Evolutionary conservation across 2,797 vertebrate genomes (phyloP).

Genomic region (Nyctibius grandis): DNA sequence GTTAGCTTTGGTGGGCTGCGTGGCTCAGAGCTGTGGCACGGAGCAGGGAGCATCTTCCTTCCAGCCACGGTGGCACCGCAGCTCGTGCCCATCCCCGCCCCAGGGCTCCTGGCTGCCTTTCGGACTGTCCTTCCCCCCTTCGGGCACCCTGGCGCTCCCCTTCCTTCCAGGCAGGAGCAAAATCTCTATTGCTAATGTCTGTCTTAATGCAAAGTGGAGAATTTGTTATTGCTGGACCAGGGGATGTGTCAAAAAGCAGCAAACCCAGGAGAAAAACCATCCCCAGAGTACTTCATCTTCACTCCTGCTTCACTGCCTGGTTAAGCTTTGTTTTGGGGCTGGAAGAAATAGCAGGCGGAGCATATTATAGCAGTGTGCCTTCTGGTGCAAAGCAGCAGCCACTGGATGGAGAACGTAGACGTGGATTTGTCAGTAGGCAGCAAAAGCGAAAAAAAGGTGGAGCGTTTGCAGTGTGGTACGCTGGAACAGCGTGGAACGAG

Average conservation of each 20-base stretch:
- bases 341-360: not conserved
- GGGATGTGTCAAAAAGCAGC: not conserved
- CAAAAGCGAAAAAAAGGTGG: not conserved
- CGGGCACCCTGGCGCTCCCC: accelerated
- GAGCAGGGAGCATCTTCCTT: not conserved
- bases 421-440: not conserved
- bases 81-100: not conserved
- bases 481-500: accelerated
- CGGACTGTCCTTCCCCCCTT: not conserved
- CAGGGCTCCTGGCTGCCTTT: not conserved
- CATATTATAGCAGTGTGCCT: not conserved
- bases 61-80: accelerated
- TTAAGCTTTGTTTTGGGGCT: not conserved
- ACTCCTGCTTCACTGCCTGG: not conserved
- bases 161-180: not conserved
- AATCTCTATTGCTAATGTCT: not conserved
- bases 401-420: not conserved
- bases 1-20: not conserved
- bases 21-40: not conserved
- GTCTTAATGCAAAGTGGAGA: not conserved
- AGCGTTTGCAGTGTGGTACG: not conserved
- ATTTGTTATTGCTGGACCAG: not conserved
- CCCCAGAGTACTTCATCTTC: not conserved
- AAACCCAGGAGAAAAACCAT: not conserved
- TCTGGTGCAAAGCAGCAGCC: not conserved